phyloP scores from a whole-genome alignment of 2,888 invertebrate genomes.

The Pecten maximus region DNA sequence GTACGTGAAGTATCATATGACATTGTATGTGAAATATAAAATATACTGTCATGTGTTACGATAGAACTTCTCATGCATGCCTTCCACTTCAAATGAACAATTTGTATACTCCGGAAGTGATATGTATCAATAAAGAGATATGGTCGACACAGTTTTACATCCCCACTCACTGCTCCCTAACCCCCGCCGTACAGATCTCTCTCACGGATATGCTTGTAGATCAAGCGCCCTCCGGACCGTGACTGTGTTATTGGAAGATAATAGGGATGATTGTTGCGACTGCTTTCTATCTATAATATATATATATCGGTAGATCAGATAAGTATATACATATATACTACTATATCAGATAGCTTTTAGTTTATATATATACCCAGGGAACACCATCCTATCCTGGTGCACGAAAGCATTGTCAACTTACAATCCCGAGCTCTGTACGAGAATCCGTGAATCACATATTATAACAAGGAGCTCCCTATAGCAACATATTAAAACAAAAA shows the following conservation, averaged over 20 bases:
- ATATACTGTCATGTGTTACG: neutral
- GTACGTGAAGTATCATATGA: no score
- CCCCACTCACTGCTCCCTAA: neutral
- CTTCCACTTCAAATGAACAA: neutral
- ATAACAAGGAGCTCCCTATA: no score
- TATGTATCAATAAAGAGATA: neutral
- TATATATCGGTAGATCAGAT: neutral
- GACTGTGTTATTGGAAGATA: neutral
- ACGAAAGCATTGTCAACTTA: neutral
- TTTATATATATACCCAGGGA: neutral
- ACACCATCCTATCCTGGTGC: neutral
- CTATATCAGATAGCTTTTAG: conserved; percentile 11
- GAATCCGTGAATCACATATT: no score
- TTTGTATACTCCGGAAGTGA: neutral
- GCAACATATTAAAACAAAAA: no score
- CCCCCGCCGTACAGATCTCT: neutral
- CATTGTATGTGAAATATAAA: no score
- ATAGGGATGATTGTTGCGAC: neutral
- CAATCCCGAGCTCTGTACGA: no score
- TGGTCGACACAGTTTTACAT: neutral
- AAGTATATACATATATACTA: neutral
- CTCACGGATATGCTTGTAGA: neutral
- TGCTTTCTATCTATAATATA: neutral
- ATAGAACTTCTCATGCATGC: neutral
- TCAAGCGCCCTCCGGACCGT: neutral